Percentiles rank a stretch among this genome's conserved stretches.
Conservation (phyloP, 2,797 vertebrate species). For the Acipenser ruthenus region DNA sequence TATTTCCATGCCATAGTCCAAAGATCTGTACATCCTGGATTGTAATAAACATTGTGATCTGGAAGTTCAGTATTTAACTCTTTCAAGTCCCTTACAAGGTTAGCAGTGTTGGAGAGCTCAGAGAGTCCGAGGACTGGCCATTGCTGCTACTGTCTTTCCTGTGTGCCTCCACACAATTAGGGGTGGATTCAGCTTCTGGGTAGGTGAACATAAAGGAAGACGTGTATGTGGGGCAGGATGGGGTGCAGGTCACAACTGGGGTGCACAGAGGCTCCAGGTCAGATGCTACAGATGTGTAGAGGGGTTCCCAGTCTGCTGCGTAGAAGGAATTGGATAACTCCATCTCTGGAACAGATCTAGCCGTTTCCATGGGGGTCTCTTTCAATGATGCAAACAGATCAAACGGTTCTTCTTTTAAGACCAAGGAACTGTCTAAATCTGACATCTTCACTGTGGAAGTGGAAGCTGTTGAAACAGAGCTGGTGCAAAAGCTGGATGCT, state of each 20-base stretch:
- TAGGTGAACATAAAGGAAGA: constrained; percentile 91
- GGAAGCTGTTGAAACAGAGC: constrained; percentile 31
- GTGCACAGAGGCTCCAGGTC: constrained; percentile 94
- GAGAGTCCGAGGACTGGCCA: constrained; percentile 87
- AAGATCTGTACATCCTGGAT: constrained; percentile 33
- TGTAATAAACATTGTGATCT: constrained; percentile 36
- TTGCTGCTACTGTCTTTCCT: constrained; percentile 85
- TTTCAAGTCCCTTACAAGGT: constrained; percentile 67
- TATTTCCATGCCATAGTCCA: constrained; percentile 53
- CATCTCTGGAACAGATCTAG: constrained; percentile 83
- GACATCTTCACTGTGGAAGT: constrained; percentile 46
- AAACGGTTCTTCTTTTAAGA: constrained; percentile 78
- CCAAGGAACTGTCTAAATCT: constrained; percentile 55
- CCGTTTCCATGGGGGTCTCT: constrained; percentile 67
- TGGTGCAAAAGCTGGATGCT: constrained; percentile 51
- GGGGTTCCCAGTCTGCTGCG: constrained; percentile 90
- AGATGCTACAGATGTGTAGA: constrained; percentile 55
- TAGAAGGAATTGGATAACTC: constrained; percentile 84
- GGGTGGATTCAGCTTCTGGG: constrained; percentile 78
- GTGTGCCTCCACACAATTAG: constrained; percentile 74
- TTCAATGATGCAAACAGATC: constrained; percentile 63
- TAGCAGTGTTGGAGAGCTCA: constrained; percentile 92
- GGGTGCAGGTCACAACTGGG: constrained; percentile 89
- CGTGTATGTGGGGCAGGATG: constrained; percentile 78
- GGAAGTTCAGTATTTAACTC: constrained; percentile 2